Percentiles rank a stretch among this genome's conserved stretches.
Evolutionary conservation across 37 sponge, comb jelly and placozoan species (phyloP).

Genomic region (Ianthella basta): DNA sequence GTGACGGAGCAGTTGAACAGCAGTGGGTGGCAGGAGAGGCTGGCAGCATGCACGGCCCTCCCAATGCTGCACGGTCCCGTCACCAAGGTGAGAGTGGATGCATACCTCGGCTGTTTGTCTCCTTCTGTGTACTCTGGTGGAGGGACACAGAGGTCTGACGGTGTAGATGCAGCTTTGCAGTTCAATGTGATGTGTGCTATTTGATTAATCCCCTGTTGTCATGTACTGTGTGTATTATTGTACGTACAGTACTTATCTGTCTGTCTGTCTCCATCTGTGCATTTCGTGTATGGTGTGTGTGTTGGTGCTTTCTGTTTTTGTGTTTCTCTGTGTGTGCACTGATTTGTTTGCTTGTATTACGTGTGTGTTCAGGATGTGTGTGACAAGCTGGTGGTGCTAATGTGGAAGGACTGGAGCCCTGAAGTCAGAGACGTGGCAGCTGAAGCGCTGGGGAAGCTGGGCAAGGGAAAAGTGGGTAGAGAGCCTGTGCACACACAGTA

Average conservation of each 20-base stretch:
- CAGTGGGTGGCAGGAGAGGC: constrained; percentile 72
- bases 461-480: constrained; percentile 73
- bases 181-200: no score
- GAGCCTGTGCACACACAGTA: not conserved
- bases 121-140: no score
- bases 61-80: constrained; percentile 54
- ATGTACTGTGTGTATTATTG: not conserved
- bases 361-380: constrained; percentile 65
- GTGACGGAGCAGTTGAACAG: constrained; percentile 79
- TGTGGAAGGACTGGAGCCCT: constrained; percentile 85
- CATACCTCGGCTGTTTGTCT: not conserved
- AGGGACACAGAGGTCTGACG: no score
- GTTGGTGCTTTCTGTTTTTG: not conserved
- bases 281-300: not conserved
- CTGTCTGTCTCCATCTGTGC: not conserved
- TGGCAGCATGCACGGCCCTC: constrained; percentile 57
- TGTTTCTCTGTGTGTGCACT: no score
- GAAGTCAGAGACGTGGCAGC: constrained; percentile 83
- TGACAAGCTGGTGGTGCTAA: constrained; percentile 64
- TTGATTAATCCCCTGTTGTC: no score
- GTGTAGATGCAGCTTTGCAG: no score
- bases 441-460: constrained; percentile 80
- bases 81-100: constrained; percentile 52
- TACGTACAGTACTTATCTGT: not conserved
- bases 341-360: not conserved